Base-by-base conservation (phyloP, 2,113 vertebrate species). In the Eudyptes chrysolophus region DNA sequence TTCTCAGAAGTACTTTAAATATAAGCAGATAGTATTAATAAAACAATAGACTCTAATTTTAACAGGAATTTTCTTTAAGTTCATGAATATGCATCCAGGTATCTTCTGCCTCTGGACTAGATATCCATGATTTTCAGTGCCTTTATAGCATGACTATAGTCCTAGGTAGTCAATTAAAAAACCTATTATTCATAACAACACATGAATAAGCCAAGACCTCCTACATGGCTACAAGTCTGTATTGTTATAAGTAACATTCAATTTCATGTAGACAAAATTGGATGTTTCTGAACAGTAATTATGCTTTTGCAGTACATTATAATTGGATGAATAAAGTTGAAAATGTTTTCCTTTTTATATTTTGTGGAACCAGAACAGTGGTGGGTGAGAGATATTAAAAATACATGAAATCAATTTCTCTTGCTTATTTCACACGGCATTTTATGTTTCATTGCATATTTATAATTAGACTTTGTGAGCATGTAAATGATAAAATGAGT, bases 1-100 rank as follows among this genome's bases (percentile, higher is more conserved):
- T 88, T 92, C 75, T 96, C 75, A 60, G 80, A 94, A 94, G 61
- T 84, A 70, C 78, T 97, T 91, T 91, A 93, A 88, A 85, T 69
- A 69, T 46, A 94, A 92, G 48, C 49, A 92, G 64, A 69, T 66
- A 87, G 20, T 64, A 89, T 76, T 93, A 94, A 92, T 71, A 87
- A 92, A 90, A 40, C 16, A 70, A 68, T 34, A 78, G 38, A 77
- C 87, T 34, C 25, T 1, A 81, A 84, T 92, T 92, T 92, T 61
- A 84, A 51, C 9, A 54, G 62, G 57, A 86, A 69, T 76, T 83
- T 89, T 91, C 58, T 80, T 92, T 70, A 86, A 19, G 8, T 54
- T 86, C 49, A 90, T 95, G 75, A 93, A 92, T 97, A 96, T 82
- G 60, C 68, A 92, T 94, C 16, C 52, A 72, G 60, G 16, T 78